phyloP scores from a whole-genome alignment of 2,888 invertebrate genomes.

The Spisula subtruncata region DNA sequence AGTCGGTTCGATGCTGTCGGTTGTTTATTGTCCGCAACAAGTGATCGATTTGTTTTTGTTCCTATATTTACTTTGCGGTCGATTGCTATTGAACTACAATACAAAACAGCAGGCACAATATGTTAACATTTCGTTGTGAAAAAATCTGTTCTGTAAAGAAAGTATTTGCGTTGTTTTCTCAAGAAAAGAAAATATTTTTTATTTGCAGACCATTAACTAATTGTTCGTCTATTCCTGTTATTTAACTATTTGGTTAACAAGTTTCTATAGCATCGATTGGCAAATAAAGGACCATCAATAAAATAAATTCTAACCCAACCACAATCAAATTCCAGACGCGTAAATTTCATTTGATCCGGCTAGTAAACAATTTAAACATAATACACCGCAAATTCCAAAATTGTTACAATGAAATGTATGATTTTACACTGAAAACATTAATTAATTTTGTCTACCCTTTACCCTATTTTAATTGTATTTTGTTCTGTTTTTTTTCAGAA shows the following conservation, averaged over 20 bases:
- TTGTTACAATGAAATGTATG: no score
- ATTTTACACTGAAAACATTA: no score
- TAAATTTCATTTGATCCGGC: not conserved
- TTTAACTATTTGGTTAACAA: not conserved
- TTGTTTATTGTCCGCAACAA: not conserved
- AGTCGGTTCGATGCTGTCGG: not conserved
- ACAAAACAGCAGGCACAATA: not conserved
- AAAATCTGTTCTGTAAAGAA: not conserved
- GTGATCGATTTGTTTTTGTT: not conserved
- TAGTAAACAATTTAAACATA: not conserved
- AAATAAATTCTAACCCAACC: not conserved
- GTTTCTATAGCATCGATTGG: not conserved
- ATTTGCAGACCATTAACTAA: not conserved
- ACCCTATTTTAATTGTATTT: not conserved
- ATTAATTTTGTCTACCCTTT: no score
- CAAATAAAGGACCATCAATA: not conserved
- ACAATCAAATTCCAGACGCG: constrained; percentile 11
- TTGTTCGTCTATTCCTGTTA: not conserved
- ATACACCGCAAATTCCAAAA: no score
- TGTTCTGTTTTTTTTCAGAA: constrained; percentile 53
- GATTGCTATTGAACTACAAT: constrained; percentile 13
- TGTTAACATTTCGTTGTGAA: not conserved
- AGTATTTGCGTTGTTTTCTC: not conserved
- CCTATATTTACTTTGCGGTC: not conserved
- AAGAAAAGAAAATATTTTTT: constrained; percentile 20